phyloP scores from a whole-genome alignment of 2,888 invertebrate genomes.

The Crioceris asparagi region DNA sequence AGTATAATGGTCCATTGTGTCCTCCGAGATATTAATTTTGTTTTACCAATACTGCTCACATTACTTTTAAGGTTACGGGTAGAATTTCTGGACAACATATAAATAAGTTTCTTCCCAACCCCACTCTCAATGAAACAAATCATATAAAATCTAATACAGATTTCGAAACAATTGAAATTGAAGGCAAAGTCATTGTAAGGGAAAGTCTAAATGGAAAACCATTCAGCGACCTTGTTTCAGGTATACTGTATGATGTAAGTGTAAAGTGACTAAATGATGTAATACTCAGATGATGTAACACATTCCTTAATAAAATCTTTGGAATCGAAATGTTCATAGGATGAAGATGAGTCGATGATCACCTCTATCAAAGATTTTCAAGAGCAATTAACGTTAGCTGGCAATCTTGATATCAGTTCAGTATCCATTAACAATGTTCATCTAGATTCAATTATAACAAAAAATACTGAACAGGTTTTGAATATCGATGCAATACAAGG shows the following conservation, averaged over 20 bases:
- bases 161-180: conserved; percentile 41
- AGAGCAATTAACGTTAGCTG: conserved; percentile 32
- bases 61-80: conserved; percentile 41
- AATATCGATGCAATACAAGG: conserved; percentile 34
- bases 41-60: too few relatives aligned
- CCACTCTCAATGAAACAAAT: conserved; percentile 38
- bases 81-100: conserved; percentile 37
- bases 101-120: conserved; percentile 38
- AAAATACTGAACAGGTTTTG: conserved; percentile 40
- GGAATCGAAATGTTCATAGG: conserved; percentile 13
- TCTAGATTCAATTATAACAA: conserved; percentile 40
- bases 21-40: background rate
- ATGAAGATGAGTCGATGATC: conserved; percentile 33
- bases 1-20: conserved; percentile 6
- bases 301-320: background rate
- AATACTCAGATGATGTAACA: background rate
- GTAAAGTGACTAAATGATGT: background rate
- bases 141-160: conserved; percentile 36
- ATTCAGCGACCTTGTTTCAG: conserved; percentile 35
- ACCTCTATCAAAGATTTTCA: conserved; percentile 40
- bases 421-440: conserved; percentile 38
- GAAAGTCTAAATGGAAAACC: conserved; percentile 36
- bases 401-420: conserved; percentile 36
- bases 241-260: conserved; percentile 39
- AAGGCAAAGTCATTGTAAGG: conserved; percentile 40